Base-by-base conservation (phyloP, 2,113 vertebrate genomes). In the Melanerpes formicivorus region DNA sequence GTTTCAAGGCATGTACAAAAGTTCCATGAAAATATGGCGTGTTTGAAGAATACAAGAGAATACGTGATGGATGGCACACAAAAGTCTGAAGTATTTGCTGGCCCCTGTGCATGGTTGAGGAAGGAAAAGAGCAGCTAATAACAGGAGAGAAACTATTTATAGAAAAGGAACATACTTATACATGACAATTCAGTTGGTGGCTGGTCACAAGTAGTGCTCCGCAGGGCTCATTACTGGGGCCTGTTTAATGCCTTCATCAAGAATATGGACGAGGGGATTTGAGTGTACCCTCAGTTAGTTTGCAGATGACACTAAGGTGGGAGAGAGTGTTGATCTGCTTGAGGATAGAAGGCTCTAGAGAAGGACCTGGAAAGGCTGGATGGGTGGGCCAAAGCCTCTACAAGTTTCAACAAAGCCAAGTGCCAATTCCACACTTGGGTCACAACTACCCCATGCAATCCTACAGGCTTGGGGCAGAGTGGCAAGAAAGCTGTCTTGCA, bases 121-220 rank as follows among this genome's bases (percentile, higher is more conserved):
- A 76, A 59, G 9, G 11, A 40, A 76, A 80, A 67, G 30, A 69
- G 12, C 16, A 73, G n/a, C 12, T 37, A 84, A 55, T 5, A 80
- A 1, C 4, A 50, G n/a, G 15, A 60, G 34, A 73, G 15, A 71
- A 86, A 54, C 6, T 71, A n/a, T 10, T 21, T 55, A 18, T 5
- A 30, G 25, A 79, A 63, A 8, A 58, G 11, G 27, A 71, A 29
- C 48, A 40, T 40, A 40, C 40, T 40, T 40, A 48, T 16, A 8
- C 29, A 8, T 23, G 11, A 30, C 22, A 56, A 8, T 4, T 30
- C 82, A 66, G 11, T 5, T 79, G 85, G 3, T 2, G 2, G 15
- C 8, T 0, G 0, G 23, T 26, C 32, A 66, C 22, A 18, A 48
- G 56, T 1, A 4, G 11, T 9, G 32, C 0, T 34, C 19, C 7